Conservation (phyloP, 2,797 vertebrate genomes). For the Gambusia yucatana region DNA sequence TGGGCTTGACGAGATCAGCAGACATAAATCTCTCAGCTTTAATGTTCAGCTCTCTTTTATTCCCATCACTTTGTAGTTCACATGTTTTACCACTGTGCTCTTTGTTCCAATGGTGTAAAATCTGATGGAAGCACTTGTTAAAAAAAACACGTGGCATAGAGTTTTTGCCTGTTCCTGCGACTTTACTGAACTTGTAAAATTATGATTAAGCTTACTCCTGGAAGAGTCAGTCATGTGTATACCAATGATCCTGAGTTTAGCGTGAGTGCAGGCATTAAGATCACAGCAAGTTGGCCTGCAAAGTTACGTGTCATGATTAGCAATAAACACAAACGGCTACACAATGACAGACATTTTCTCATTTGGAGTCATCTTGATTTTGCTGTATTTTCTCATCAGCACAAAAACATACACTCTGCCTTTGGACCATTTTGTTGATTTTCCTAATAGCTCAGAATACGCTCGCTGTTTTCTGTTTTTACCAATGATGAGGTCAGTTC, state of each 20-base stretch:
- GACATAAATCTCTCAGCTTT: conserved; percentile 32
- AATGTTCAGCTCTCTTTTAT: conserved; percentile 37
- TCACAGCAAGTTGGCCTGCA: neutral
- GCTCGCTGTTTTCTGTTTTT: neutral
- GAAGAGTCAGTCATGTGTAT: neutral
- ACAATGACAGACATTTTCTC: neutral
- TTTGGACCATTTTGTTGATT: neutral
- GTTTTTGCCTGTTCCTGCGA: neutral
- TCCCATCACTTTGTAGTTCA: conserved; percentile 27
- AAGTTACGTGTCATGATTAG: neutral
- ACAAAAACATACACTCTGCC: neutral
- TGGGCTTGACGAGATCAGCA: conserved; percentile 28
- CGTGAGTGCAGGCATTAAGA: neutral
- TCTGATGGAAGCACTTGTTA: conserved; percentile 39
- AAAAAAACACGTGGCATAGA: conserved; percentile 32
- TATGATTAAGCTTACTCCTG: neutral
- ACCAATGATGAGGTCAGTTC: neutral
- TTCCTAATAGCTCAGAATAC: neutral
- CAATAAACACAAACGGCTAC: neutral
- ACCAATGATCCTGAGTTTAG: neutral
- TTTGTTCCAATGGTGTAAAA: conserved; percentile 39
- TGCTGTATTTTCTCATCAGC: neutral
- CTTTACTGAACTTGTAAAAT: neutral
- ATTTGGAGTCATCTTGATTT: neutral
- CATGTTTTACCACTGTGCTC: conserved; percentile 19